Evolutionary conservation across 2,797 vertebrate species (phyloP).

Genomic region (Manis javanica): DNA sequence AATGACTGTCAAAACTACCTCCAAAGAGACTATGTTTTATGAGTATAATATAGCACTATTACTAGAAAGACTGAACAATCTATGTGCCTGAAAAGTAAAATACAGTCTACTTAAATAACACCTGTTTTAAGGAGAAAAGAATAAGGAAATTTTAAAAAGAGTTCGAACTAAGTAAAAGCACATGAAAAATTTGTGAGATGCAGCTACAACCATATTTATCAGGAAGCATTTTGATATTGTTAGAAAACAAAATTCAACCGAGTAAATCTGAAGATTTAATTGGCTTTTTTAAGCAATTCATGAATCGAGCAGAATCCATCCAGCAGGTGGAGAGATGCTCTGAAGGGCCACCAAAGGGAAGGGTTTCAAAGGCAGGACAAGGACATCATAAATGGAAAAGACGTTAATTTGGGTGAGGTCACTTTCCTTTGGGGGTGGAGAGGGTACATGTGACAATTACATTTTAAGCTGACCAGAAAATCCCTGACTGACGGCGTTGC

Average conservation of each 20-base stretch:
- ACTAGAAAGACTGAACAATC: background rate
- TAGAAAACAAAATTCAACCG: background rate
- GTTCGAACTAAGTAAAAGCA: conserved; percentile 11
- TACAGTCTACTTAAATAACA: background rate
- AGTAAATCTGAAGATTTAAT: background rate
- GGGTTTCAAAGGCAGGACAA: background rate
- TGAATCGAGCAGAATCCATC: background rate
- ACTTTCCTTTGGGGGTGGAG: background rate
- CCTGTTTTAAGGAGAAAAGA: conserved; percentile 44
- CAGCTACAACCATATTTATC: background rate
- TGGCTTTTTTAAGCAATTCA: background rate
- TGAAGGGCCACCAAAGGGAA: background rate
- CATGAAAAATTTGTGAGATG: background rate
- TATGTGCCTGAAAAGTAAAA: conserved; percentile 13
- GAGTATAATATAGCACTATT: background rate
- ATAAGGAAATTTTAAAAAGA: background rate
- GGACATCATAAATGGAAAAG: background rate
- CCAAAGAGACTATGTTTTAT: conserved; percentile 7
- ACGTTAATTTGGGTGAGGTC: background rate
- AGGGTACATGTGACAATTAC: background rate
- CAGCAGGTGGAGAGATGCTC: background rate
- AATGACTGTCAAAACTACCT: conserved; percentile 37
- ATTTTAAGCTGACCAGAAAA: background rate
- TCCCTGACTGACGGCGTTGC: background rate
- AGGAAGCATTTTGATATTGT: background rate